Evolutionary conservation across 1,140 invertebrate genomes (phyloP), one percentile per base, ranked within the genome.

Genomic region (Drosophila tropicalis): DNA sequence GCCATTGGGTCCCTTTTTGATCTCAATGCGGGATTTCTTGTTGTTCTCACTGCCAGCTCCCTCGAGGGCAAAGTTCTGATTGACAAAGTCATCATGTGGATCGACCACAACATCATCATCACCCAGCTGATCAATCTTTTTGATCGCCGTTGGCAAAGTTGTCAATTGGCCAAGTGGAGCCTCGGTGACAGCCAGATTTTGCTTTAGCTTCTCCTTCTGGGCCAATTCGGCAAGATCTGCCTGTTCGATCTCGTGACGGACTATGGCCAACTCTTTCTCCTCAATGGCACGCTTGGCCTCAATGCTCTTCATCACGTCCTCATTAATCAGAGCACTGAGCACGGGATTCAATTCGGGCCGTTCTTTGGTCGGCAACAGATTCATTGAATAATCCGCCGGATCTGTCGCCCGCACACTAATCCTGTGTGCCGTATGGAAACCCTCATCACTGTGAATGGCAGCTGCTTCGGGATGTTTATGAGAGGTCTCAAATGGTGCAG

Each of bases 1-100:
- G 4, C 97, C 97, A 83, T 97, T 97, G n/a, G 96, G 96, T 25
- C 96, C 96, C 92, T 97, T 97, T 81, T 97, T 97, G 32, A 97
- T 95, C 93, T 97, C 94, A 70, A 96, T 95, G 70, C 95, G 92
- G 1, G 95, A 95, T 40, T 94, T 94, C 80, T 95, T 94, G 67
- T 76, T 92, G 44, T 81, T 91, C 72, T 92, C 91, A 19, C 81
- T 82, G 62, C 90, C 91, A 17, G 91, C 91, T 9, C 82, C 73
- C 22, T 90, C 91, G 13, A 92, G 69, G 1, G 82, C 82, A 19
- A 90, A 80, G 9, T 79, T 72, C 57, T 90, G 83, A 65, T 92
- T 90, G 15, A 91, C 81, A 12, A 92, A 90, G 4, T 91, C 91
- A 3, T 85, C 83, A 15, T 87, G 83, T 0, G 83, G 82, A 76